Percentiles rank a stretch among this genome's conserved stretches.
phyloP scores from a whole-genome alignment of 2,113 vertebrate species.

The Manacus vitellinus region DNA sequence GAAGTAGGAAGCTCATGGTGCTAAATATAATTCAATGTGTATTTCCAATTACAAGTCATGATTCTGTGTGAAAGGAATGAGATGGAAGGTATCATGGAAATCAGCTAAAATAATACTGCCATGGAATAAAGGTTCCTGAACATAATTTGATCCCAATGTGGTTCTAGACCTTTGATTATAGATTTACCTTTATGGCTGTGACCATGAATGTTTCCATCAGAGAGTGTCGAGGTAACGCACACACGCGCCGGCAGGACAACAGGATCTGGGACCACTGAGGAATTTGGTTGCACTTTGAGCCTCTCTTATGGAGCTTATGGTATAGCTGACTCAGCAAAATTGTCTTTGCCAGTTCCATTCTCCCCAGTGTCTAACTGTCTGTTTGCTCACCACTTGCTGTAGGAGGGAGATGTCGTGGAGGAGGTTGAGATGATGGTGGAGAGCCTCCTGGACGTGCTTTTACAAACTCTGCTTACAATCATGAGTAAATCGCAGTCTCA shows the following conservation, averaged over 20 bases:
- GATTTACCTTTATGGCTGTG: neutral
- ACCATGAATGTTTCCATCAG: neutral
- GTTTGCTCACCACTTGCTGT: conserved; percentile 59
- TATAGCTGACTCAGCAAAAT: neutral
- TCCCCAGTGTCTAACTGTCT: conserved; percentile 43
- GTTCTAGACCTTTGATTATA: conserved; percentile 29
- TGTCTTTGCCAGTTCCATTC: neutral
- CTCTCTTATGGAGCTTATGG: neutral
- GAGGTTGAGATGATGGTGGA: conserved; percentile 99
- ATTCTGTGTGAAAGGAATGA: neutral
- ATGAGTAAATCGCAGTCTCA: conserved; percentile 98
- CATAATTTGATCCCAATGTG: conserved; percentile 1
- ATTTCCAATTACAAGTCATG: neutral
- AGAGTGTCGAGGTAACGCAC: neutral
- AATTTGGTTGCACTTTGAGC: neutral
- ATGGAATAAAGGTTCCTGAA: neutral
- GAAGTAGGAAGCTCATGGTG: neutral
- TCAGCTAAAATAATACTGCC: neutral
- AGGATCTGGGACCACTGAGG: neutral
- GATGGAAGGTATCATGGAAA: neutral
- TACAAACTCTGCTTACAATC: conserved; percentile 95
- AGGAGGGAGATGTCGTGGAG: conserved; percentile 94
- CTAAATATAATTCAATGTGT: conserved; percentile 17
- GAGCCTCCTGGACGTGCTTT: conserved; percentile 96
- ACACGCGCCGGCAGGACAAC: neutral